Base-by-base conservation (phyloP, 1,140 invertebrate species). In the Leptestheria dahalacensis region DNA sequence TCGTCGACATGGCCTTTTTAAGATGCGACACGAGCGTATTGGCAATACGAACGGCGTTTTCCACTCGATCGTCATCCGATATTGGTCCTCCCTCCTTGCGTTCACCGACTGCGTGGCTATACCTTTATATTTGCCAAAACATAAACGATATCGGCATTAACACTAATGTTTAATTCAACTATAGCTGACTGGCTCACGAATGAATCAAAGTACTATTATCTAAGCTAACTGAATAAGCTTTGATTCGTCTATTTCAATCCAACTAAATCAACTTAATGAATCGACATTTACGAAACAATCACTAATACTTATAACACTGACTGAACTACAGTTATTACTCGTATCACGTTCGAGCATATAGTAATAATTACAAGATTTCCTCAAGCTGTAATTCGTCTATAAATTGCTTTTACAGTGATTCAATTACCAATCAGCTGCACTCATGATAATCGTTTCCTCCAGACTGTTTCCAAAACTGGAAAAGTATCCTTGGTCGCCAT, bases 41-140 rank as follows among this genome's bases (percentile, higher is more conserved):
- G 26, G 9, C 10, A 50, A 60, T 51, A 15, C 58, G 49, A 28
- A 52, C 51, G 6, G 26, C 26, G 41, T 53, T 50, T 24, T 52
- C 50, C 15, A 51, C 24, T 20, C 58, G 58, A 12, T 60, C 58
- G 28, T 60, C 58, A 29, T 60, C 58, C 20, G 29, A 33, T 28
- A 60, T 60, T 1, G 49, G 48, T 21, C 58, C 58, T 0, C 58
- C 48, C 10, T 60, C 12, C 24, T 29, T 28, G 20, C 51, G 26
- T 60, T 49, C 48, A 4, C 51, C 48, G 15, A 23, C 28, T 12
- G 48, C 20, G 1, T 49, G 58, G n/a, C 48, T 29, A 21, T 51
- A 29, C 48, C 58, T 50, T 4, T 28, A 0, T 33, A 29, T n/a
- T n/a, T n/a, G n/a, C n/a, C n/a, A n/a, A n/a, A n/a, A n/a, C n/a